These are phyloP conservation scores for Bombus balteatus DNA, from an alignment of 1,140 invertebrate genomes.

Conservation along the genomic window DNA sequence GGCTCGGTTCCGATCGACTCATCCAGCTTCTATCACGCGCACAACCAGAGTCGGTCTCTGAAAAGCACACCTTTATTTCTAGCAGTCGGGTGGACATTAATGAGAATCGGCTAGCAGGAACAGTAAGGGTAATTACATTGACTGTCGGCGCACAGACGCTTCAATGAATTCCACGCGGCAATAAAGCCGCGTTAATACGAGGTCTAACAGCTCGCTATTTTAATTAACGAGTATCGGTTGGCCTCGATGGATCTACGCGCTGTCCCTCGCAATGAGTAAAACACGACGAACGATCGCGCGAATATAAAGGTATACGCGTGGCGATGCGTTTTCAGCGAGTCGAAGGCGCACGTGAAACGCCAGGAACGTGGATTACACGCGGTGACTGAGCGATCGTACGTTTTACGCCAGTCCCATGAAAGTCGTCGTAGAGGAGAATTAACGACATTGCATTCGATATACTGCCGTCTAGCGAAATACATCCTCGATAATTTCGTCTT, in stretches of 20 bases:
- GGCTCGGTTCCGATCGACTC: conserved; percentile 10
- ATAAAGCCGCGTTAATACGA: conserved; percentile 78
- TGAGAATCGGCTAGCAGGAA: conserved; percentile 63
- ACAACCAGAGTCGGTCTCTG: not conserved
- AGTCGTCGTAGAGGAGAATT: conserved; percentile 36
- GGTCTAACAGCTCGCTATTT: conserved; percentile 79
- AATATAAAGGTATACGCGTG: not conserved
- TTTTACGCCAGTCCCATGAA: conserved; percentile 12
- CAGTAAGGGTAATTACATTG: conserved; percentile 71
- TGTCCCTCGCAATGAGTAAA: not conserved
- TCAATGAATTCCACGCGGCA: conserved; percentile 77
- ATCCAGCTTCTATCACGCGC: conserved; percentile 28
- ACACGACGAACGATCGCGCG: conserved; percentile 5
- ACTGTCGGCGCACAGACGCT: conserved; percentile 61
- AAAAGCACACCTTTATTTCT: conserved; percentile 31
- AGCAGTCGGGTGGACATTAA: conserved; percentile 47
- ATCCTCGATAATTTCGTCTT: conserved; percentile 33
- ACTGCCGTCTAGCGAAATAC: not conserved
- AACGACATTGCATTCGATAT: conserved; percentile 32
- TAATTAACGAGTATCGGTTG: conserved; percentile 77
- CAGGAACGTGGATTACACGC: conserved; percentile 2
- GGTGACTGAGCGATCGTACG: conserved; percentile 11
- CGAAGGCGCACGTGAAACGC: not conserved
- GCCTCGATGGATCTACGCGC: conserved; percentile 30
- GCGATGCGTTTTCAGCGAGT: not conserved